These are phyloP conservation scores for Ailurus styani DNA, from an alignment of 2,113 vertebrate species.

Conservation along the genomic window DNA sequence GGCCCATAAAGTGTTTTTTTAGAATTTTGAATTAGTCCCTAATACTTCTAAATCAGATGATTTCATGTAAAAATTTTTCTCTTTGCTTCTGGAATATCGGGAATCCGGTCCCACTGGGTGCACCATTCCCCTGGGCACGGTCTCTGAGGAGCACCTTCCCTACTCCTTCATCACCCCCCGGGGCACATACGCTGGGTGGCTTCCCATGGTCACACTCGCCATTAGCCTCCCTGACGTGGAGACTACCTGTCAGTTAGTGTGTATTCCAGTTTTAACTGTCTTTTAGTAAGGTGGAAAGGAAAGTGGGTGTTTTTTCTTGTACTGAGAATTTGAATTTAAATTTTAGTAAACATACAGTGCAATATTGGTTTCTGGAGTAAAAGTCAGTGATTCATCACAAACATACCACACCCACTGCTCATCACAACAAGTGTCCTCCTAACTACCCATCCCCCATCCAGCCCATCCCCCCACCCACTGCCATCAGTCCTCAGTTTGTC, in stretches of 20 bases:
- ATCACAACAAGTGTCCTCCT: not conserved
- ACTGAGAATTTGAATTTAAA: not conserved
- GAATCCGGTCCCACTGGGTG: not conserved
- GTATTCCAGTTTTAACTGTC: not conserved
- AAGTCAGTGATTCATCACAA: not conserved
- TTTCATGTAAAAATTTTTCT: not conserved
- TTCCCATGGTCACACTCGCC: not conserved
- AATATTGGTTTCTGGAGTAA: not conserved
- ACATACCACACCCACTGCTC: not conserved
- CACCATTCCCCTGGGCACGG: not conserved
- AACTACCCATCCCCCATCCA: not conserved
- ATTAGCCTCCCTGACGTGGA: not conserved
- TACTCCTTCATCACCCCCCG: rapidly evolving
- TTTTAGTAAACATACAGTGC: not conserved
- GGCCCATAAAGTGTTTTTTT: not conserved
- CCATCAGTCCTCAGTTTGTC: not conserved
- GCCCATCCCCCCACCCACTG: not conserved
- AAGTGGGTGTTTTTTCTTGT: not conserved
- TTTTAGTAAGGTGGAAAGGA: not conserved
- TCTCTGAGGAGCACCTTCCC: not conserved
- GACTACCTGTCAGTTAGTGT: not conserved
- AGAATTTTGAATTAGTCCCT: constrained; percentile 27
- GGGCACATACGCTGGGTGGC: rapidly evolving
- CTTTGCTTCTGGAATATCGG: not conserved
- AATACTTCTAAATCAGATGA: not conserved